These are phyloP conservation scores for Apodemia hepburni DNA, from an alignment of 2,888 invertebrate species.

Conservation along the genomic window DNA sequence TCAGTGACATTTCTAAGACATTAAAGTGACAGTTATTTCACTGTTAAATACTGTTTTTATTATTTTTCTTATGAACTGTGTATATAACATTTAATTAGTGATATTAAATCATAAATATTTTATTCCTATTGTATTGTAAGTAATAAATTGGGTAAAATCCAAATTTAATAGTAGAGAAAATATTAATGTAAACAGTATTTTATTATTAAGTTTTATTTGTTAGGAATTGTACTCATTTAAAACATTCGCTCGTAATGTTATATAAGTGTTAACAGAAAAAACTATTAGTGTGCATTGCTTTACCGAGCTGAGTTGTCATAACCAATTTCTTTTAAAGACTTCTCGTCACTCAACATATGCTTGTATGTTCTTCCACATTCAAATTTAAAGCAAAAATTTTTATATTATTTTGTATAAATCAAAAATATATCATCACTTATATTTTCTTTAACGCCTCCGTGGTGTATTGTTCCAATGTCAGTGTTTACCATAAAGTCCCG, in stretches of 20 bases:
- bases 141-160: slow-evolving; percentile 5
- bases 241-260: neutral
- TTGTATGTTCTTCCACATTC: no score
- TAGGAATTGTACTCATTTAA: neutral
- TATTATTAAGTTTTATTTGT: slow-evolving; percentile 9
- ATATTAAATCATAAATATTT: slow-evolving; percentile 11
- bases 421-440: no score
- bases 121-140: slow-evolving; percentile 5
- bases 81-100: neutral
- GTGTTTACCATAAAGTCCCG: no score
- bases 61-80: slow-evolving; percentile 2
- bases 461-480: no score
- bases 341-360: no score
- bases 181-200: slow-evolving; percentile 6
- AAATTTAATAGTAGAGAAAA: slow-evolving; percentile 1
- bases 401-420: no score
- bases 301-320: neutral
- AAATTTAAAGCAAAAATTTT: no score
- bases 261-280: neutral
- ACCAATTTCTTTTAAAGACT: no score
- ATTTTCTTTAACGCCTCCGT: no score
- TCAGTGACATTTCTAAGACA: slow-evolving; percentile 14
- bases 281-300: neutral
- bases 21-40: slow-evolving; percentile 2
- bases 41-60: slow-evolving; percentile 8